A percentile compares a stretch with the other conserved stretches of the same genome.
phyloP scores from a whole-genome alignment of 2,888 invertebrate genomes.

The Saturnia japonica region DNA sequence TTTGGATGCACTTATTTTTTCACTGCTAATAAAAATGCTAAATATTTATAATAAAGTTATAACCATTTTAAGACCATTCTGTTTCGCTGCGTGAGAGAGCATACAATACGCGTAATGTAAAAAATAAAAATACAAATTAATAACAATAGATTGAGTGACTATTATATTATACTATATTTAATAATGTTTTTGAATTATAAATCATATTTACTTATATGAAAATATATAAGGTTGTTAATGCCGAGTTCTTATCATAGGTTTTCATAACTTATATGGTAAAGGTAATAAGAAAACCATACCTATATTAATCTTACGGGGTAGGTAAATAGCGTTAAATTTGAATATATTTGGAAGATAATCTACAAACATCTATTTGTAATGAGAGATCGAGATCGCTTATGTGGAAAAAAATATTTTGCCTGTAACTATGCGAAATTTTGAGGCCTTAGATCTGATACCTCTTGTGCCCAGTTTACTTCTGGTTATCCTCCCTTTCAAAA shows the following conservation, averaged over 20 bases:
- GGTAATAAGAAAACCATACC: background rate
- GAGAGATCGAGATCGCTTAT: background rate
- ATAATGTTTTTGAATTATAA: no score
- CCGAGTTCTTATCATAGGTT: background rate
- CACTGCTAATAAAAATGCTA: background rate
- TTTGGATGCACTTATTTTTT: background rate
- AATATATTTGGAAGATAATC: background rate
- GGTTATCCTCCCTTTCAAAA: conserved; percentile 5
- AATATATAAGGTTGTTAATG: background rate
- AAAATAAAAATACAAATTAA: background rate
- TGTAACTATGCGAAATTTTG: background rate
- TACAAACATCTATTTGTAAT: background rate
- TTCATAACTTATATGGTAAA: background rate
- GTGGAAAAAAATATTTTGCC: background rate
- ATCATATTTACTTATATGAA: background rate
- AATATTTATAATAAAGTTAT: background rate
- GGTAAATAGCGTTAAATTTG: background rate
- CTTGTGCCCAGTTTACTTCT: conserved; percentile 11
- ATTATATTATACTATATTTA: no score
- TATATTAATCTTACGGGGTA: background rate
- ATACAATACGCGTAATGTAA: background rate
- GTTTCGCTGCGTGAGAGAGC: background rate
- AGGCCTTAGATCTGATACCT: conserved; percentile 6
- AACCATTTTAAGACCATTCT: background rate
- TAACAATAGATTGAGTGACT: no score